phyloP scores from a whole-genome alignment of 2,888 invertebrate species.

The Dysmachus trigonus region DNA sequence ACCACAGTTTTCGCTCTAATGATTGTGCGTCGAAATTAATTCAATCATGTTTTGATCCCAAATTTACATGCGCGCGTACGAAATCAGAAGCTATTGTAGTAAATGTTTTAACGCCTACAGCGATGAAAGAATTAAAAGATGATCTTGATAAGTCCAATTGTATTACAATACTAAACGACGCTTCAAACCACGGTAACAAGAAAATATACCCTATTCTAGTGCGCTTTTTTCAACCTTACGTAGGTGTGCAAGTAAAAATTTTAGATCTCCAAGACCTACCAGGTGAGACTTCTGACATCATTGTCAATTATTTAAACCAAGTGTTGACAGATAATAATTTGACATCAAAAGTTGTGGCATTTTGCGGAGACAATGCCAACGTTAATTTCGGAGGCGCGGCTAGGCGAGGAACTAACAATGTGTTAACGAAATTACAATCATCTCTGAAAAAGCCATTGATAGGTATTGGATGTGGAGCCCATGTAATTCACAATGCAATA shows the following conservation, averaged over 20 bases:
- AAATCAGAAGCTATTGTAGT: conserved; percentile 50
- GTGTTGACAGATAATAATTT: background rate
- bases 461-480: background rate
- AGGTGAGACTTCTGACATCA: no score
- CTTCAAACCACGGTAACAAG: conserved; percentile 42
- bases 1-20: conserved; percentile 50
- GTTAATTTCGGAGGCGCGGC: background rate
- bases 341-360: background rate
- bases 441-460: background rate
- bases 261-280: no score
- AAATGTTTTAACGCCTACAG: conserved; percentile 43
- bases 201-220: conserved; percentile 7
- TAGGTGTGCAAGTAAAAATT: background rate
- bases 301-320: background rate
- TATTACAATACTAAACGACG: conserved; percentile 42
- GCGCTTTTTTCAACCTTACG: conserved; percentile 6
- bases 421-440: background rate
- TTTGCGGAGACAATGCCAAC: background rate
- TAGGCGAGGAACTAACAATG: background rate
- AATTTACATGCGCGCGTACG: conserved; percentile 50
- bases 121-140: conserved; percentile 49
- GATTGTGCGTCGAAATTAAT: conserved; percentile 49
- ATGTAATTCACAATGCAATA: background rate
- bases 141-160: conserved; percentile 48
- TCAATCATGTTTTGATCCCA: conserved; percentile 49